phyloP scores from a whole-genome alignment of 2,113 vertebrate species.

The Deroptyus accipitrinus region DNA sequence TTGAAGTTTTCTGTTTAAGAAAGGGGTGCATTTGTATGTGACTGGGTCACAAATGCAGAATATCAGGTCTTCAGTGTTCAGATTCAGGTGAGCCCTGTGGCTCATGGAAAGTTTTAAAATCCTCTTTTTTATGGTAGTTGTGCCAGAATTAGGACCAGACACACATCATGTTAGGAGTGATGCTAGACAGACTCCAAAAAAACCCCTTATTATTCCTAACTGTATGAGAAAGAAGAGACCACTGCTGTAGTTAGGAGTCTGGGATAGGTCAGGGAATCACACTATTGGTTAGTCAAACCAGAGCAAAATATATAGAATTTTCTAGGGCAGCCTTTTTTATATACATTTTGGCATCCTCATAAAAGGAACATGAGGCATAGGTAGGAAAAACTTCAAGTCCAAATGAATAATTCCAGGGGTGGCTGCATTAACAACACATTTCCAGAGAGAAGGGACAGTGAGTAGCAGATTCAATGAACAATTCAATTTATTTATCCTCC shows the following conservation, averaged over 20 bases:
- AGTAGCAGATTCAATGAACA: not conserved
- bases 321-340: not conserved
- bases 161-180: not conserved
- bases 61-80: not conserved
- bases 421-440: not conserved
- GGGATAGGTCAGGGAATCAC: not conserved
- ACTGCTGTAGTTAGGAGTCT: not conserved
- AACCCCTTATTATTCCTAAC: not conserved
- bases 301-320: not conserved
- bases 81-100: not conserved
- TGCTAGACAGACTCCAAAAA: not conserved
- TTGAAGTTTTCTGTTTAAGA: not conserved
- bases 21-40: not conserved
- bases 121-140: not conserved
- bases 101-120: not conserved
- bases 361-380: not conserved
- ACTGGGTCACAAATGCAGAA: not conserved
- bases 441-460: not conserved
- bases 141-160: not conserved
- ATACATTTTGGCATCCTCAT: not conserved
- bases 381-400: not conserved
- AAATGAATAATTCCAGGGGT: not conserved
- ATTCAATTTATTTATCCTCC: not conserved
- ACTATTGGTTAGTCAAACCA: not conserved
- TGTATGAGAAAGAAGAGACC: not conserved